These are phyloP conservation scores for Phainopepla nitens DNA, from an alignment of 2,113 vertebrate genomes.

Conservation along the genomic window DNA sequence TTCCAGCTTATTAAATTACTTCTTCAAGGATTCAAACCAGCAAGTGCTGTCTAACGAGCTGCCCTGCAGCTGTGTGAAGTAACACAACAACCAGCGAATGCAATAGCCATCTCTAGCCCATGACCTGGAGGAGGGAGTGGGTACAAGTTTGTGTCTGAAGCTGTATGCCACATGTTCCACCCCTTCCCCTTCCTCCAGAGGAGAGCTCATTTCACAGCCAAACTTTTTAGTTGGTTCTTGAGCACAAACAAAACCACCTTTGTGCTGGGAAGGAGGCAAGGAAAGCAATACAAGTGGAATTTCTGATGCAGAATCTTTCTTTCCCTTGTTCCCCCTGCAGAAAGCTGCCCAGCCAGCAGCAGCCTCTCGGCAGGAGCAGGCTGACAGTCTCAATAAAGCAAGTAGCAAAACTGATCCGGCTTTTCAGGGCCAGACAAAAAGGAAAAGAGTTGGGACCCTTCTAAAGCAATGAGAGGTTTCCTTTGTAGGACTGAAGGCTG, in stretches of 20 bases:
- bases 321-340: not conserved
- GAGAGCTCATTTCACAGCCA: conserved; percentile 13
- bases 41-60: not conserved
- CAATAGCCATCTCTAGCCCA: not conserved
- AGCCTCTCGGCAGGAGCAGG: not conserved
- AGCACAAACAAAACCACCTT: conserved; percentile 51
- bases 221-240: conserved; percentile 6
- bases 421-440: conserved; percentile 44
- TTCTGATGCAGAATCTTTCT: conserved; percentile 18
- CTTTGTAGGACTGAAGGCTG: not conserved
- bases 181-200: not conserved
- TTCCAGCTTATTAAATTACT: not conserved
- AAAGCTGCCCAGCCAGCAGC: not conserved
- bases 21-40: not conserved
- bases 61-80: not conserved
- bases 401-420: not conserved
- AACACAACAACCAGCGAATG: not conserved
- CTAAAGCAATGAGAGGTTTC: not conserved
- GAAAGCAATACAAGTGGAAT: not conserved
- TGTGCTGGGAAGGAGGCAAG: conserved; percentile 11
- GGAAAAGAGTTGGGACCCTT: not conserved
- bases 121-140: not conserved
- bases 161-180: not conserved
- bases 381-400: conserved; percentile 41
- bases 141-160: not conserved